Evolutionary conservation across 2,113 vertebrate species (phyloP), one percentile per base, ranked within the genome.

Genomic region (Oreocharis arfaki): DNA sequence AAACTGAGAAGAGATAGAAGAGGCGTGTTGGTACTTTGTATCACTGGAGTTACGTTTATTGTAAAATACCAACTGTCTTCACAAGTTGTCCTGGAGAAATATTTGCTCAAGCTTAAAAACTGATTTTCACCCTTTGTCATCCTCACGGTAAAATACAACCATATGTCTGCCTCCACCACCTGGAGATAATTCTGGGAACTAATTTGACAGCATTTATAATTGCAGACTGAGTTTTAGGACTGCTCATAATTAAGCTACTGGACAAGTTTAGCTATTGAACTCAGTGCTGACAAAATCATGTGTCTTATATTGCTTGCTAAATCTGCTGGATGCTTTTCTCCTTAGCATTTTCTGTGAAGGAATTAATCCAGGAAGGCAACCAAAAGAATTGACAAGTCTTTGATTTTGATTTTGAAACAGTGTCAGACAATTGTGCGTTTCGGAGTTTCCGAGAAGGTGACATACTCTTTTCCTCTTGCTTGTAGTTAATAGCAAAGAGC

Each of bases 401-500:
- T 92, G 95, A 53, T 92, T 91, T 89, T 87, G 78, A 60, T 83
- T 95, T 92, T 78, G 69, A 65, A 87, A 44, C 50, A 11, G 33
- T 17, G 49, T 85, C 74, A 77, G 70, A 47, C 47, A 75, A 12
- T 28, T 53, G 24, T 47, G 35, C 0, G 0, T 85, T 71, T 76
- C 0, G 0, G 60, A 77, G 69, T 76, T 95, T 71, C 73, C 22
- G 33, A n/a, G 84, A 85, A 90, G 70, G 82, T 74, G 78, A 93
- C 78, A 64, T 16, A 4, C 26, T 67, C 81, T 79, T 92, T 93
- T 93, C 68, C 75, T 69, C 64, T 57, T 87, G 32, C 87, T 95
- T 74, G 82, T 93, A 95, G 78, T 93, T 91, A 93, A 90, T 74
- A 88, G 91, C 64, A 76, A 68, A 80, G 87, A 91, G 68, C 50